A percentile compares a stretch with the other conserved stretches of the same genome.
Evolutionary conservation across 1,140 invertebrate species (phyloP).

Genomic region (Trichonephila clavipes): DNA sequence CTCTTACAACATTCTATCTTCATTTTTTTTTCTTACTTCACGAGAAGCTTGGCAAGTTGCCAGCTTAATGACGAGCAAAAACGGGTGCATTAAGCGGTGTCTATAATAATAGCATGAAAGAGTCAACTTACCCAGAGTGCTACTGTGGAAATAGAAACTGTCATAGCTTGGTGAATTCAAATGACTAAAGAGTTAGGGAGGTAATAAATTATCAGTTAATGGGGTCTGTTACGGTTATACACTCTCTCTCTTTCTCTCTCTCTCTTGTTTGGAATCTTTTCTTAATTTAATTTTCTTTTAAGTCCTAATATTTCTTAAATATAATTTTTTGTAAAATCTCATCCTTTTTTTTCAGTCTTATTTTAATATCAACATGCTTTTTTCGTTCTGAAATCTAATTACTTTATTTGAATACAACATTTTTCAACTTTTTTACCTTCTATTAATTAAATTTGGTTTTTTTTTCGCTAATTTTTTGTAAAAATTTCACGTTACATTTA

Average conservation of each 20-base stretch:
- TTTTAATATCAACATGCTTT: too few relatives aligned
- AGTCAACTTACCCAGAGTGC: background rate
- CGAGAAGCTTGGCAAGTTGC: background rate
- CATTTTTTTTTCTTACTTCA: background rate
- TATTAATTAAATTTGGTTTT: too few relatives aligned
- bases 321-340: too few relatives aligned
- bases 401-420: too few relatives aligned
- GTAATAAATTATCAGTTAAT: constrained; percentile 14
- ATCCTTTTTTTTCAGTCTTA: too few relatives aligned
- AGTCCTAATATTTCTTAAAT: too few relatives aligned
- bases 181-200: background rate
- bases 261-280: background rate
- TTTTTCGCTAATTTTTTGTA: too few relatives aligned
- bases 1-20: background rate
- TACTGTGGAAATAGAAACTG: background rate
- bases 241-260: too few relatives aligned
- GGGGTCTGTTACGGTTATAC: background rate
- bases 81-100: background rate
- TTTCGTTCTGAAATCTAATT: too few relatives aligned
- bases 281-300: background rate
- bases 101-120: constrained; percentile 29
- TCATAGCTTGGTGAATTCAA: background rate
- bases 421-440: too few relatives aligned
- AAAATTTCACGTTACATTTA: too few relatives aligned
- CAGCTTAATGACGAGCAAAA: constrained; percentile 21